Base-by-base conservation (phyloP, 2,113 vertebrate species). In the Drymodes brunneopygia region DNA sequence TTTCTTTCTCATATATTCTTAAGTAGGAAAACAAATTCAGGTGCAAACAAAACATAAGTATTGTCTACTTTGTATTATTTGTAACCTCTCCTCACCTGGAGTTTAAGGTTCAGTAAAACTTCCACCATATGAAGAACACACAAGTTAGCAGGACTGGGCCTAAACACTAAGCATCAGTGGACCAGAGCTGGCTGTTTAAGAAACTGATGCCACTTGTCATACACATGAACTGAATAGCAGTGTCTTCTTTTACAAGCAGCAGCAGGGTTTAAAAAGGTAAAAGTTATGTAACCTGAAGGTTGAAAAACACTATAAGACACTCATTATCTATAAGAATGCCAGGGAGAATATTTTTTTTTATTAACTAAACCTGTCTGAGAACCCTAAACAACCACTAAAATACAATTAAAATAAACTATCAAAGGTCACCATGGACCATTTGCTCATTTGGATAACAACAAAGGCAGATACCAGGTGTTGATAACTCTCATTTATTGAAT, bases 391-490 rank as follows among this genome's bases (percentile, higher is more conserved):
- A 51, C 21, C 42, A 69, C 47, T 61, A 65, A 77, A 94, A 77
- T 77, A 81, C 8, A 91, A 90, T 82, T 89, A 80, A 94, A 92
- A 94, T 80, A 75, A 83, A 83, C 85, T 86, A 95, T 80, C 75
- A 90, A 96, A 97, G 91, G 96, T 97, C 90, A 93, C 81, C 79
- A 84, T 28, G 81, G 47, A 91, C 83, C 80, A 74, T 81, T 93
- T 96, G 69, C 81, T 96, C 71, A 90, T 58, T 66, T 64, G 86
- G 92, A 78, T 61, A 91, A 95, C 71, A 79, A 45, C 82, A 80
- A 45, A 95, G 44, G 78, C 66, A 92, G 94, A 96, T 95, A 87
- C 25, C 74, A 94, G 75, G 38, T 7, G 17, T 16, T 95, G 95
- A 97, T 97, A 97, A 88, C 14, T 79, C 61, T 75, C n/a, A 58